Percentiles rank a stretch among this genome's conserved stretches.
Conservation (phyloP, 2,888 invertebrate genomes). For the Arctia plantaginis region DNA sequence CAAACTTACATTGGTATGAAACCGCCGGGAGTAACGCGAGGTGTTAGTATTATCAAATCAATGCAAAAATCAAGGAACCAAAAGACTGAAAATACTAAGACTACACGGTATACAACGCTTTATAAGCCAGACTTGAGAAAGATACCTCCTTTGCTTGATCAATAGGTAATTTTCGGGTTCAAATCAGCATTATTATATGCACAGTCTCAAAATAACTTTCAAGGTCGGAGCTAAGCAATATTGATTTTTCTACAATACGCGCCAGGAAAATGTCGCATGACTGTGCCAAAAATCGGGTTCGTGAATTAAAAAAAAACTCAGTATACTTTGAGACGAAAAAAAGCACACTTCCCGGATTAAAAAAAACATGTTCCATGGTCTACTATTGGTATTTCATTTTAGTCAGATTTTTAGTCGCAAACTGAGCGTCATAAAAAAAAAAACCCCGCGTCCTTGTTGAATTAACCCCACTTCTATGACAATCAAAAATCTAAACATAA, state of each 20-base stretch:
- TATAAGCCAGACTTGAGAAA: not conserved
- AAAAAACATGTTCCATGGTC: too few relatives aligned
- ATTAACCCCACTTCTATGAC: too few relatives aligned
- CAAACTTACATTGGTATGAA: too few relatives aligned
- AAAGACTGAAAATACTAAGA: too few relatives aligned
- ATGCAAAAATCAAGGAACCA: too few relatives aligned
- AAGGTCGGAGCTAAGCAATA: conserved; percentile 22
- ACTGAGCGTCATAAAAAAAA: too few relatives aligned
- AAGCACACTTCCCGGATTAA: not conserved
- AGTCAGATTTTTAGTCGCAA: too few relatives aligned
- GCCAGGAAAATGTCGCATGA: not conserved
- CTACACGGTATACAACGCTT: too few relatives aligned
- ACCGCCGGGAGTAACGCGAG: too few relatives aligned
- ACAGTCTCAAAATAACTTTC: conserved; percentile 16
- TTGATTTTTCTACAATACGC: conserved; percentile 30
- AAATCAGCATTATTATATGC: not conserved
- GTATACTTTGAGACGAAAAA: not conserved
- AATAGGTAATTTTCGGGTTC: not conserved
- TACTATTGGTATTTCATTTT: not conserved
- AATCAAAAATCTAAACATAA: too few relatives aligned
- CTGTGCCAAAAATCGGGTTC: not conserved
- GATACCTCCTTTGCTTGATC: not conserved
- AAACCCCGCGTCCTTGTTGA: too few relatives aligned
- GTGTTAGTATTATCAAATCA: too few relatives aligned
- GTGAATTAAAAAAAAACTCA: not conserved